Conservation (phyloP, 2,113 vertebrate genomes). For the Macrotis lagotis region DNA sequence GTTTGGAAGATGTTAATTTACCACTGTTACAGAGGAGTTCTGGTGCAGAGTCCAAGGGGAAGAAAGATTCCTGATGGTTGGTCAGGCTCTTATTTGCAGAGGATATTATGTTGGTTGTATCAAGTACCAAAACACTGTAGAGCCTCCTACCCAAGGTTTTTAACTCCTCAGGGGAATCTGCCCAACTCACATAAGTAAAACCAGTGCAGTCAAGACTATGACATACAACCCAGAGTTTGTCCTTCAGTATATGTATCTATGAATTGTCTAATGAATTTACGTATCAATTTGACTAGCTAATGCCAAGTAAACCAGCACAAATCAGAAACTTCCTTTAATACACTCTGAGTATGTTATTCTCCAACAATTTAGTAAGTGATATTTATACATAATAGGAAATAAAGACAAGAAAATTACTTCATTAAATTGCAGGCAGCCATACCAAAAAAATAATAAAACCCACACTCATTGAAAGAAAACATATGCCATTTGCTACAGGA, state of each 20-base stretch:
- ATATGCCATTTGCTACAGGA: not conserved
- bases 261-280: not conserved
- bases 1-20: no score
- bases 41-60: not conserved
- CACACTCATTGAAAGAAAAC: not conserved
- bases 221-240: not conserved
- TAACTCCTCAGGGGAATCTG: not conserved
- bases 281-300: not conserved
- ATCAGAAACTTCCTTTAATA: not conserved
- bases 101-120: not conserved
- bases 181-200: not conserved
- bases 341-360: not conserved
- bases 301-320: not conserved
- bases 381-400: not conserved
- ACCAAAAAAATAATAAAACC: no score
- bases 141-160: not conserved
- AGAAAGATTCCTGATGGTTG: not conserved
- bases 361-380: not conserved
- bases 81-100: not conserved
- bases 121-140: not conserved
- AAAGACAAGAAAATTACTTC: not conserved
- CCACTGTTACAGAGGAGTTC: no score
- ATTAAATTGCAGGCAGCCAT: not conserved
- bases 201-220: not conserved
- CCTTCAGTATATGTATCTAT: not conserved